Base-by-base conservation (phyloP, 2,888 invertebrate species). In the Cosmorhoe ocellata region DNA sequence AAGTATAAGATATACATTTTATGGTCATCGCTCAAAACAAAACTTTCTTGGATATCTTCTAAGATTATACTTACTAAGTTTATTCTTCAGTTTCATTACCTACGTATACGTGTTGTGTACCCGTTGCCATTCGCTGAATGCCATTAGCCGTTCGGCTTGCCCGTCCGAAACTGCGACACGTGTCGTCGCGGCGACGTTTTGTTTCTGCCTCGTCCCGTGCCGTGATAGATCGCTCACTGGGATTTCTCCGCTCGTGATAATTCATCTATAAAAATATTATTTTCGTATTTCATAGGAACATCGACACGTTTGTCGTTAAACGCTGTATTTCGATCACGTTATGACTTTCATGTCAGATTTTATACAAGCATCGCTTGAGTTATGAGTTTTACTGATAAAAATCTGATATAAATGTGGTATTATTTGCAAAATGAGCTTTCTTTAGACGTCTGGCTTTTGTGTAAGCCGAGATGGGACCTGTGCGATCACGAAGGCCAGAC, bases 161-260 rank as follows among this genome's bases (percentile, higher is more conserved):
- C 45, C 61, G 67, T 68, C 63, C 65, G 64, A 66, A 67, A 67
- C 72, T 67, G 66, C 70, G 76, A 78, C 77, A 76, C 72, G 74
- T 79, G 76, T 77, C 74, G 64, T 56, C 56, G 49, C 61, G 68
- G 38, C 49, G 38, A 67, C 68, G 69, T 76, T 76, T 75, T 75
- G 75, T 72, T 76, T 71, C 66, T 69, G 71, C 64, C 71, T 67
- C n/a, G n/a, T 12, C 30, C 18, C 5, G 22, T 64, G 58, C 43
- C 58, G 44, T 79, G 79, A 79, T 79, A 67, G 71, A 79, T 73
- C 61, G 66, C 59, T 45, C 49, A 44, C 54, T 49, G 46, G 64
- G 65, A 69, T 68, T 72, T 67, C 59, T 69, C 49, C 53, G 43
- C 30, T 11, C 27, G 27, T 43, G 37, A 56, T 45, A 58, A 58